Base-by-base conservation (phyloP, 1,140 invertebrate species). In the Antheraea pernyi region DNA sequence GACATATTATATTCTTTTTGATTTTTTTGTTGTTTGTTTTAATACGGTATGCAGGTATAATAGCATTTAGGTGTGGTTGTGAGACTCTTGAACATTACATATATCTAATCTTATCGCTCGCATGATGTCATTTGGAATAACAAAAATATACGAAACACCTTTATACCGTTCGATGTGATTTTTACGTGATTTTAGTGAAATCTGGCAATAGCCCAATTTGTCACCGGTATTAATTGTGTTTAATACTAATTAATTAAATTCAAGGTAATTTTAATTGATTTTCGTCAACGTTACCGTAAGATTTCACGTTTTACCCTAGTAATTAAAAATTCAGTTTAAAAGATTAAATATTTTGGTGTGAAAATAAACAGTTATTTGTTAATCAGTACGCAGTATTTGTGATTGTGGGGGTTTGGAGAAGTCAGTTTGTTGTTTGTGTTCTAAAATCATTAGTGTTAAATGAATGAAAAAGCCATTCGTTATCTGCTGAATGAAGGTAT, bases 41-140 rank as follows among this genome's bases (percentile, higher is more conserved):
- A 16, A 53, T 53, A 2, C 13, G 46, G 46, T 10, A 53, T 53
- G 10, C 46, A 53, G 46, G 10, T 53, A 11, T 53, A n/a, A n/a
- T n/a, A 53, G 2, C n/a, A 22, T 48, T 67, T 71, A 69, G 72
- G 75, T 62, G 71, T 69, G 72, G 72, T 65, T 67, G 62, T 63
- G 59, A 67, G 74, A 65, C 74, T 66, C 42, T 70, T 69, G 67
- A 69, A 70, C 69, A 42, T 48, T 67, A 48, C 59, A 37, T 76
- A n/a, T n/a, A 76, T 76, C 75, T 73, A 71, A 76, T 76, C 72
- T 76, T 76, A 76, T 76, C 74, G 72, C 46, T 53, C 46, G 19
- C 22, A 69, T 77, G 75, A 77, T 77, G 75, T 77, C 75, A 77
- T 74, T 71, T 63, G 30, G 37, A 74, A 63, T 73, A 76, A 76